Evolutionary conservation across 2,113 vertebrate genomes (phyloP).

Genomic region (Dolichallabes microphthalmus): DNA sequence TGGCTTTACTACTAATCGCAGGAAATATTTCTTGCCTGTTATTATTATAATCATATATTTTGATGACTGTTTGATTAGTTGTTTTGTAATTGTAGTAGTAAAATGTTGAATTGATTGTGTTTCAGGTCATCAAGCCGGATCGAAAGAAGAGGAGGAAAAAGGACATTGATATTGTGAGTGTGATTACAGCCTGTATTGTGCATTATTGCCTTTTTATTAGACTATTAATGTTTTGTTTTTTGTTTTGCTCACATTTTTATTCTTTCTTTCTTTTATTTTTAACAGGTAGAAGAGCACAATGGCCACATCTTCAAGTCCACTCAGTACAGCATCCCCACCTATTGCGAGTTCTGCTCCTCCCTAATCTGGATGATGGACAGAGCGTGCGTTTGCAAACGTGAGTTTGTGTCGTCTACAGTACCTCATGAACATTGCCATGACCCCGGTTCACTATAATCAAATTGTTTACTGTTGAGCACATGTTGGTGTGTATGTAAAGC

Average conservation of each 20-base stretch:
- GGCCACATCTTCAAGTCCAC: slow-evolving; percentile 98
- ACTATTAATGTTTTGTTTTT: neutral
- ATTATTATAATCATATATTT: neutral
- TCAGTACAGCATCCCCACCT: slow-evolving; percentile 97
- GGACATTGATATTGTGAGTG: slow-evolving; percentile 88
- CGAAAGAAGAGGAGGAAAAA: slow-evolving; percentile 97
- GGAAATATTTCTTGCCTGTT: neutral
- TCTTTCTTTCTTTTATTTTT: slow-evolving; percentile 41
- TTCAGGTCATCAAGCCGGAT: slow-evolving; percentile 83
- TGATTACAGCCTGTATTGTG: neutral
- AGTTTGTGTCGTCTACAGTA: slow-evolving; percentile 63
- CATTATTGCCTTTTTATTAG: neutral
- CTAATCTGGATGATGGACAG: slow-evolving; percentile 99
- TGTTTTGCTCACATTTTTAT: neutral
- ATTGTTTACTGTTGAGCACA: slow-evolving; percentile 71
- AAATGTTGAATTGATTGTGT: neutral
- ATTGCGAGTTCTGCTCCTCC: slow-evolving; percentile 96
- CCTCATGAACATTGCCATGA: slow-evolving; percentile 34
- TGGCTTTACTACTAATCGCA: neutral
- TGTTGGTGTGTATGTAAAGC: slow-evolving; percentile 47
- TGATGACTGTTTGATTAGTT: neutral
- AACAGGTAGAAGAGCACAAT: slow-evolving; percentile 93
- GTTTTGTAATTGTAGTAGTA: neutral
- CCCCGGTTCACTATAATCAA: slow-evolving; percentile 63
- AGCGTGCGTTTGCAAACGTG: slow-evolving; percentile 95